A percentile compares a stretch with the other conserved stretches of the same genome.
phyloP scores from a whole-genome alignment of 2,797 vertebrate genomes.

The Malurus leucopterus region DNA sequence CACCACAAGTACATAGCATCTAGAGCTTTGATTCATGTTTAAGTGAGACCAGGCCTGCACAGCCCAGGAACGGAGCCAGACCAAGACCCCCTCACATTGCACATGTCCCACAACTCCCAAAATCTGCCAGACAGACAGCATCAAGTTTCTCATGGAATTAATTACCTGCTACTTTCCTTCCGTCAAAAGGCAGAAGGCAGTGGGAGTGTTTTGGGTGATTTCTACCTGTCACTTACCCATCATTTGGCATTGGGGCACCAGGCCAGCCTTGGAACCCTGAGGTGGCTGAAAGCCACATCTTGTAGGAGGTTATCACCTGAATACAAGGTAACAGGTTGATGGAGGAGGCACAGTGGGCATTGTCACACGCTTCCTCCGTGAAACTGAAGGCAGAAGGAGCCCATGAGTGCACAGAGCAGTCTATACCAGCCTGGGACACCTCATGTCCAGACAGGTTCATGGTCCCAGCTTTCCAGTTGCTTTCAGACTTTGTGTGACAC shows the following conservation, averaged over 20 bases:
- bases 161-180: neutral
- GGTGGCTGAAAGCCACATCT: neutral
- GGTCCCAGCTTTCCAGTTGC: neutral
- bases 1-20: neutral
- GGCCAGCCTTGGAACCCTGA: neutral
- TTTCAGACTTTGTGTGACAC: neutral
- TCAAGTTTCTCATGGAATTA: neutral
- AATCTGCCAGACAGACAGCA: neutral
- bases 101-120: neutral
- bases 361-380: neutral
- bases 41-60: neutral
- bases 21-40: neutral
- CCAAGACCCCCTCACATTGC: accelerated
- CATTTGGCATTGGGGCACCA: neutral
- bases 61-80: neutral
- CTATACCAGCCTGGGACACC: neutral
- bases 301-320: neutral
- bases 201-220: neutral
- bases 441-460: neutral
- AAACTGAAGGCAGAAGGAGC: neutral
- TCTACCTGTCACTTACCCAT: neutral
- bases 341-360: neutral
- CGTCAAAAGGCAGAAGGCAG: neutral
- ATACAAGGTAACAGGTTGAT: neutral
- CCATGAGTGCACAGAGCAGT: accelerated